A percentile compares a stretch with the other conserved stretches of the same genome.
Evolutionary conservation across 2,888 invertebrate genomes (phyloP).

Genomic region (Andrena bicolor): DNA sequence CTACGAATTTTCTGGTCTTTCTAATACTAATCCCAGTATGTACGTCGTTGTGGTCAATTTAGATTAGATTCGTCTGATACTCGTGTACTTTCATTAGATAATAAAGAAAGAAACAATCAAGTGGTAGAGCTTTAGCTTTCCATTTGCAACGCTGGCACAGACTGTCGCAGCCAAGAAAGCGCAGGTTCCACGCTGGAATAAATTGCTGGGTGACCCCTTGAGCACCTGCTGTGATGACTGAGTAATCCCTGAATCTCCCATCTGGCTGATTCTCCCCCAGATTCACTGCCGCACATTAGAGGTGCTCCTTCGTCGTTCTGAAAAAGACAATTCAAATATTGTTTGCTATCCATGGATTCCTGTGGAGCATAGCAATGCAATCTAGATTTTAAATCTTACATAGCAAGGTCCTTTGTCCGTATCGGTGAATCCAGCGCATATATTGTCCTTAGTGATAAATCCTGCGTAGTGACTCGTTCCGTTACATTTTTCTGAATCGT

Average conservation of each 20-base stretch:
- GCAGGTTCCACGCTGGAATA: conserved; percentile 84
- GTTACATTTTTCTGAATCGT: conserved; percentile 87
- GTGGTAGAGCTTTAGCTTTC: conserved; percentile 72
- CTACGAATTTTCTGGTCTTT: conserved; percentile 18
- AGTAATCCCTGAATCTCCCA: conserved; percentile 88
- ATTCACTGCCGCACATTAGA: conserved; percentile 87
- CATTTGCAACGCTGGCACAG: conserved; percentile 81
- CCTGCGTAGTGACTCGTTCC: conserved; percentile 88
- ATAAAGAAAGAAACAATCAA: neutral
- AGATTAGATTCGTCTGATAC: conserved; percentile 23
- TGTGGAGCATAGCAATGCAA: neutral
- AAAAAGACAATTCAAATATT: conserved; percentile 23
- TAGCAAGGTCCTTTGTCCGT: conserved; percentile 87
- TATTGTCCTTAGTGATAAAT: conserved; percentile 86
- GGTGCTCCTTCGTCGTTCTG: conserved; percentile 90
- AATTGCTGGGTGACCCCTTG: conserved; percentile 87
- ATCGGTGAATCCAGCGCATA: conserved; percentile 88
- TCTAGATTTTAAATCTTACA: conserved; percentile 84
- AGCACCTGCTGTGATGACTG: conserved; percentile 88
- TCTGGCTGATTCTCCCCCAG: conserved; percentile 85
- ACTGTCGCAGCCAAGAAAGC: conserved; percentile 81
- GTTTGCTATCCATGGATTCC: neutral
- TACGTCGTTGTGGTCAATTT: conserved; percentile 2
- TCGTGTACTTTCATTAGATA: neutral
- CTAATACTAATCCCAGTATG: conserved; percentile 5